phyloP scores from a whole-genome alignment of 2,113 vertebrate species.

The Tupaia tana region DNA sequence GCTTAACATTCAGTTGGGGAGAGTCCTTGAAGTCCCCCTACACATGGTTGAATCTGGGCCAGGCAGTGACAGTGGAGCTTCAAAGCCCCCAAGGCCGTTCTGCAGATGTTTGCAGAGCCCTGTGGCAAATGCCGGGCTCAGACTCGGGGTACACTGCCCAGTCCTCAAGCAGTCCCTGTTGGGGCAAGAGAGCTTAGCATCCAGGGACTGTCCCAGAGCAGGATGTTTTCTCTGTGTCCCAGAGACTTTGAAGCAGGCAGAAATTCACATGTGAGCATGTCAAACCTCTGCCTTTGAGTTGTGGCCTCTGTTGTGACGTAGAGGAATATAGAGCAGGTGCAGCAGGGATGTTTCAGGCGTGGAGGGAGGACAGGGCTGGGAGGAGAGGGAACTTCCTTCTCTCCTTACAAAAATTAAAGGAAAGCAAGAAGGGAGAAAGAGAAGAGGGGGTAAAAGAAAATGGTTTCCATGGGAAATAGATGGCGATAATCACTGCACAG shows the following conservation, averaged over 20 bases:
- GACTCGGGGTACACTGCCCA: neutral
- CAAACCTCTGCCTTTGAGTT: neutral
- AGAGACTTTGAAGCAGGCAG: neutral
- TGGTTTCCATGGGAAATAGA: neutral
- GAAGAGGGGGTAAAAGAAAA: neutral
- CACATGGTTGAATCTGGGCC: neutral
- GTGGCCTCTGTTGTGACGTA: neutral
- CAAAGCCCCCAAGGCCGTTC: too few species aligned
- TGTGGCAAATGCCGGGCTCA: neutral
- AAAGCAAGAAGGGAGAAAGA: neutral
- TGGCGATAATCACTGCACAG: neutral
- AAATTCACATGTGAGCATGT: neutral
- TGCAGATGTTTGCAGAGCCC: neutral
- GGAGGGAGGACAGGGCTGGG: too few species aligned
- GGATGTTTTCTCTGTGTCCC: neutral
- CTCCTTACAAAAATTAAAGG: neutral
- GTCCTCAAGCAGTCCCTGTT: neutral
- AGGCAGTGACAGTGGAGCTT: neutral
- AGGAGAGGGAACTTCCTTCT: neutral
- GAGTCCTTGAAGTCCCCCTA: neutral
- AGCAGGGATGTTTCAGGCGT: fast-evolving
- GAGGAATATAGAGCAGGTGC: neutral
- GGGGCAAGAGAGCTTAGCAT: neutral
- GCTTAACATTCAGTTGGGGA: neutral
- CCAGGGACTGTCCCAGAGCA: neutral